A percentile compares a stretch with the other conserved stretches of the same genome.
These are phyloP conservation scores for Tyria jacobaeae DNA, from an alignment of 2,888 invertebrate genomes.

Conservation along the genomic window DNA sequence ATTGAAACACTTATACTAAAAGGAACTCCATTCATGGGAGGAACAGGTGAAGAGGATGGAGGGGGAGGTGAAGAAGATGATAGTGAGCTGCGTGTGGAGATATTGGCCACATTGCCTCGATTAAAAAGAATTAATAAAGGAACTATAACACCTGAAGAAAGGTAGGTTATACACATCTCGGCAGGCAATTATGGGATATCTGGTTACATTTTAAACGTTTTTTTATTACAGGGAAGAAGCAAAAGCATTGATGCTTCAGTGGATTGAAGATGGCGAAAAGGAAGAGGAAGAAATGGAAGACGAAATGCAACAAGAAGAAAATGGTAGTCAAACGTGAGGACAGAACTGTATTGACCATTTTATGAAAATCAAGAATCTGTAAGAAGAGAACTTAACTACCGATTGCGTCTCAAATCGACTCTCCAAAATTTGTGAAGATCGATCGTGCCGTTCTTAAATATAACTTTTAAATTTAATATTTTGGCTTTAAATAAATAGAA, in stretches of 20 bases:
- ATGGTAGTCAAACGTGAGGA: neutral
- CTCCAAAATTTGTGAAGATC: neutral
- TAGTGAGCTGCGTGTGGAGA: slow-evolving; percentile 74
- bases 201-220: no score
- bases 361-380: neutral
- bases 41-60: slow-evolving; percentile 66
- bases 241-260: slow-evolving; percentile 69
- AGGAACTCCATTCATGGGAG: slow-evolving; percentile 86
- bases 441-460: neutral
- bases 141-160: slow-evolving; percentile 79
- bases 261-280: slow-evolving; percentile 77
- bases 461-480: no score
- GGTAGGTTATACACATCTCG: slow-evolving; percentile 60
- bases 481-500: no score
- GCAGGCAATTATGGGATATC: no score
- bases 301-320: slow-evolving; percentile 58
- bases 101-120: slow-evolving; percentile 82
- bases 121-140: slow-evolving; percentile 86
- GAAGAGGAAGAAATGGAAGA: slow-evolving; percentile 68
- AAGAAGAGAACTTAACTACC: no score
- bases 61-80: slow-evolving; percentile 71
- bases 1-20: slow-evolving; percentile 83
- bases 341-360: neutral
- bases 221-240: slow-evolving; percentile 66
- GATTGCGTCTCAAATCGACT: no score